Base-by-base conservation (phyloP, 1,140 invertebrate genomes). In the Nylanderia fulva region DNA sequence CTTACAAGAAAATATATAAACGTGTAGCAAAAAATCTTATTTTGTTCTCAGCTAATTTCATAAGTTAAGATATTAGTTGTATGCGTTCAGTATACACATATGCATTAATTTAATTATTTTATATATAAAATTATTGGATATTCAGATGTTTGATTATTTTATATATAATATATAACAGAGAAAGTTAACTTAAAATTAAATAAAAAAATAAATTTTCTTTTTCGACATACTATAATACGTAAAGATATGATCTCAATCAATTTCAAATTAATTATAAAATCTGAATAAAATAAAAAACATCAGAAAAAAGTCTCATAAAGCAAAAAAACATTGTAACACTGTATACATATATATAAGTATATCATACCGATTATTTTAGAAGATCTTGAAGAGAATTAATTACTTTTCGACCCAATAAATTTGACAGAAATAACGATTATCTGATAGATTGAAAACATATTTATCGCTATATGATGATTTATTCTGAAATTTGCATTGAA, bases 21-120 rank as follows among this genome's bases (percentile, higher is more conserved):
- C 18, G 52, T 15, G 6, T 60, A 75, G 58, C 21, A 42, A 29
- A 75, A 75, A 45, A 15, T 39, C 2, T 36, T 27, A 15, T 15
- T 52, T 54, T 21, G 4, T 15, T 72, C 48, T 33, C 11, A 5
- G 48, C 15, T 69, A 45, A 33, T 11, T 33, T 18, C 6, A 29
- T 21, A 54, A 54, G n/a, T 54, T 52, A 29, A 36, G 33, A 72
- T 9, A 15, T 69, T 3, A 48, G 0, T 48, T 69, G 27, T 21
- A 21, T 13, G 11, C 45, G 3, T 27, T 1, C 0, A 0, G 18
- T n/a, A n/a, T n/a, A n/a, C 18, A 54, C 5, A 13, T n/a, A n/a
- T n/a, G n/a, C 33, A 54, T 15, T 54, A 72, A 72, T 54, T 54
- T 72, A 15, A 6, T 33, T 33, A n/a, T 56, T 52, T 54, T 36